Evolutionary conservation across 2,888 invertebrate genomes (phyloP), one percentile per base, ranked within the genome.

Genomic region (Yponomeuta evonymella): DNA sequence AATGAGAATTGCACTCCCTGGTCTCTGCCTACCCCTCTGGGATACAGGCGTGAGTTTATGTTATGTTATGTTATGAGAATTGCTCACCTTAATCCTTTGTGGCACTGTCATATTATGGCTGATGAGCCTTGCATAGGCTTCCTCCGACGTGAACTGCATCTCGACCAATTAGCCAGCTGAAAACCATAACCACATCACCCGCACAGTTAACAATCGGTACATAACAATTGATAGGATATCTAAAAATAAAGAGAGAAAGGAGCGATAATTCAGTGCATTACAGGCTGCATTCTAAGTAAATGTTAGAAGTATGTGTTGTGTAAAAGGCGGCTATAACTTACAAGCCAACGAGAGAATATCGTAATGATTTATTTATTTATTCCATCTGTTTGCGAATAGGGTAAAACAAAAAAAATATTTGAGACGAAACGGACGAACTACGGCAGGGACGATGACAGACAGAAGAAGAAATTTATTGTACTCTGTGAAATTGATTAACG

Each of bases 71-170:
- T n/a, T n/a, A 23, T 23, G 23, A 36, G 36, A 43, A 58, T 12
- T 12, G 51, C 12, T 58, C 51, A 91, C 92, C 90, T 92, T 91
- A 74, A 92, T 92, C 75, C 92, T 85, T 81, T 92, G 92, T 71
- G 92, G 91, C 72, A 91, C 92, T 74, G 92, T 92, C 92, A 91
- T 92, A 74, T 91, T 90, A 77, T 92, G 91, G 81, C 90, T 92
- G 79, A 92, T 90, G 72, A 90, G 89, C 75, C 92, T 85, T 74
- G 90, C 83, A 76, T 90, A 92, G 66, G 91, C 88, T 82, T 92
- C 92, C 72, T 92, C 92, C 30, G 90, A 84, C 73, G 88, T 83
- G 77, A 82, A 91, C 82, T 88, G 87, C 89, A 89, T 89, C 75
- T 73, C 82, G 73, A 15, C 23, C 23, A n/a, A 48, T 36, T 23